phyloP scores from a whole-genome alignment of 2,797 vertebrate species.

The Helostoma temminkii region DNA sequence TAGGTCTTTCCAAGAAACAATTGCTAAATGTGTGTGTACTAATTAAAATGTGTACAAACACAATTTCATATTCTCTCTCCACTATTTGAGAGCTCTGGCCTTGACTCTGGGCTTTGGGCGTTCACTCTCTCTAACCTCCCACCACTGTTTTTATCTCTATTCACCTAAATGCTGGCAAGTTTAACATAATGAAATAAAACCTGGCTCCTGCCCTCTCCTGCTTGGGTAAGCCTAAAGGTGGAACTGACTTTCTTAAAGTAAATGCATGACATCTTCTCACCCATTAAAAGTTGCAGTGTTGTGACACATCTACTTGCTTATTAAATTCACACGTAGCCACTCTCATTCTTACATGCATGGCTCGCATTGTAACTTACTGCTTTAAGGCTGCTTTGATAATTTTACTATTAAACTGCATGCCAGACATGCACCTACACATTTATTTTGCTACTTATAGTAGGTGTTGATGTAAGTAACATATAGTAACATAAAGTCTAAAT shows the following conservation, averaged over 20 bases:
- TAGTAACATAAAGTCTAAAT: background rate
- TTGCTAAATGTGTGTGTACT: background rate
- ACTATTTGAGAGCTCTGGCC: conserved; percentile 73
- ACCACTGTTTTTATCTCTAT: conserved; percentile 89
- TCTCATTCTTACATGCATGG: conserved; percentile 59
- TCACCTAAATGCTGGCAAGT: conserved; percentile 93
- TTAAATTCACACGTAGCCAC: conserved; percentile 1
- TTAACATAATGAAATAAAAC: conserved; percentile 88
- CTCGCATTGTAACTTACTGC: conserved; percentile 35
- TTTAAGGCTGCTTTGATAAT: conserved; percentile 36
- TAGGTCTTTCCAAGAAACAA: background rate
- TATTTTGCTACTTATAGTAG: conserved; percentile 1
- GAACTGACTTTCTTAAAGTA: conserved; percentile 42
- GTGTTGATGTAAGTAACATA: background rate
- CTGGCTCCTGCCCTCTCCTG: conserved; percentile 93
- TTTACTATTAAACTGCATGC: conserved; percentile 51
- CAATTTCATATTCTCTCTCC: conserved; percentile 6
- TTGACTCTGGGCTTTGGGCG: conserved; percentile 83
- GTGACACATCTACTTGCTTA: conserved; percentile 26
- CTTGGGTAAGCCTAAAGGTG: conserved; percentile 90
- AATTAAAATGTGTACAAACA: conserved; percentile 12
- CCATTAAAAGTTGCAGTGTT: conserved; percentile 42
- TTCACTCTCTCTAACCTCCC: conserved; percentile 87
- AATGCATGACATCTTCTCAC: conserved; percentile 69
- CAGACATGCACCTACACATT: conserved; percentile 12